Percentiles rank a stretch among this genome's conserved stretches.
Conservation (phyloP, 2,888 invertebrate species). For the Boloria selene region DNA sequence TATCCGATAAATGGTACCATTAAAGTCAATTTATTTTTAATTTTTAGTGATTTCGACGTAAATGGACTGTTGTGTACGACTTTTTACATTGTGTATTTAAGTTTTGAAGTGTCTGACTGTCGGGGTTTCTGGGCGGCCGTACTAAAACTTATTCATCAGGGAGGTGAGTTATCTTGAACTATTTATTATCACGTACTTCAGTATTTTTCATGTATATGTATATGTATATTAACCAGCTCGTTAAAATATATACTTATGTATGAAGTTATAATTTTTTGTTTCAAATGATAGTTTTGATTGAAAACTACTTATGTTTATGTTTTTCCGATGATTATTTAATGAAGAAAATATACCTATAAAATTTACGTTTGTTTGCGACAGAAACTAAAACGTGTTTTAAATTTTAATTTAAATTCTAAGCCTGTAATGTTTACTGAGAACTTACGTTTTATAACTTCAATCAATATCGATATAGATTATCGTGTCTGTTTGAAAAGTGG, state of each 20-base stretch:
- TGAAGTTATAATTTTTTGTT: too few relatives aligned
- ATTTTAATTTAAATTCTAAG: neutral
- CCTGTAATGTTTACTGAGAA: neutral
- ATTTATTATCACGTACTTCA: neutral
- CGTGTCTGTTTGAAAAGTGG: neutral
- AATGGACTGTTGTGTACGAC: conserved; percentile 47
- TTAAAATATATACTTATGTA: too few relatives aligned
- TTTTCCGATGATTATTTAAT: too few relatives aligned
- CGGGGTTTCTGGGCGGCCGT: conserved; percentile 58
- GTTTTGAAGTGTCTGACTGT: conserved; percentile 69
- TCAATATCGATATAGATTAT: neutral
- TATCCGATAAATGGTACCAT: conserved; percentile 25
- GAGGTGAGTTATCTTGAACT: conserved; percentile 28
- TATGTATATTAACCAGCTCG: too few relatives aligned
- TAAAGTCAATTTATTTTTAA: neutral
- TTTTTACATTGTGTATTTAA: conserved; percentile 52
- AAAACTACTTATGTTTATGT: too few relatives aligned
- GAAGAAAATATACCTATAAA: too few relatives aligned
- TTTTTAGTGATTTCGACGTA: conserved; percentile 36
- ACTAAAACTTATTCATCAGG: conserved; percentile 56
- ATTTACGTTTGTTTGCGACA: too few relatives aligned
- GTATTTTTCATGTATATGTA: too few relatives aligned
- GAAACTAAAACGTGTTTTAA: neutral
- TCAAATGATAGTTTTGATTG: too few relatives aligned
- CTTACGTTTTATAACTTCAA: conserved; percentile 4